A percentile compares a stretch with the other conserved stretches of the same genome.
Evolutionary conservation across 2,888 invertebrate genomes (phyloP).

Genomic region (Poecilobothrus nobilitatus): DNA sequence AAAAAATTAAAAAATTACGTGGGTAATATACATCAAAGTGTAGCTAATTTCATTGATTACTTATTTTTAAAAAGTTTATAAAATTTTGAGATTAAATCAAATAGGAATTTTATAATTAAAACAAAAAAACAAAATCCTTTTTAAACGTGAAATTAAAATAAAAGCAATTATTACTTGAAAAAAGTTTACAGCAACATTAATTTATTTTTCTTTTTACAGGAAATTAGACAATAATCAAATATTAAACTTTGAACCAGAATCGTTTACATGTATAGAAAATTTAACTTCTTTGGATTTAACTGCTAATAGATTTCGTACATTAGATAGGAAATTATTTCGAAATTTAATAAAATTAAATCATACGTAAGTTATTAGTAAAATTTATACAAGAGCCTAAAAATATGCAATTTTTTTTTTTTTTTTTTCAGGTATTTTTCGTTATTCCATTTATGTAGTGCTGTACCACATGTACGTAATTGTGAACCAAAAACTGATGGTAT

Average conservation of each 20-base stretch:
- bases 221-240: conserved; percentile 46
- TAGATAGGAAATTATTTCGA: conserved; percentile 40
- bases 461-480: conserved; percentile 49
- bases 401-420: conserved; percentile 3
- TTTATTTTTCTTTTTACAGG: conserved; percentile 29
- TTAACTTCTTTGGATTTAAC: conserved; percentile 44
- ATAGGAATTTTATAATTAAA: too few species aligned
- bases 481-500: conserved; percentile 54
- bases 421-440: conserved; percentile 50
- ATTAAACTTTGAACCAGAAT: conserved; percentile 39
- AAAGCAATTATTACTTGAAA: too few species aligned
- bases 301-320: conserved; percentile 37
- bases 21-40: too few species aligned
- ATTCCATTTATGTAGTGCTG: conserved; percentile 50
- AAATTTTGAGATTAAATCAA: too few species aligned
- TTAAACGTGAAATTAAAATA: too few species aligned
- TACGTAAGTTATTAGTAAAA: conserved; percentile 41
- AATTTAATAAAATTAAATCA: conserved; percentile 42
- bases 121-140: too few species aligned
- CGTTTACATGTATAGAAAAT: conserved; percentile 43
- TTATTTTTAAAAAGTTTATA: too few species aligned
- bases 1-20: too few species aligned
- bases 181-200: too few species aligned
- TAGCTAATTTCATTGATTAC: too few species aligned
- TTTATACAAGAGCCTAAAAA: neutral